Conservation (phyloP, 1,140 invertebrate species). For the Diorhabda carinulata region DNA sequence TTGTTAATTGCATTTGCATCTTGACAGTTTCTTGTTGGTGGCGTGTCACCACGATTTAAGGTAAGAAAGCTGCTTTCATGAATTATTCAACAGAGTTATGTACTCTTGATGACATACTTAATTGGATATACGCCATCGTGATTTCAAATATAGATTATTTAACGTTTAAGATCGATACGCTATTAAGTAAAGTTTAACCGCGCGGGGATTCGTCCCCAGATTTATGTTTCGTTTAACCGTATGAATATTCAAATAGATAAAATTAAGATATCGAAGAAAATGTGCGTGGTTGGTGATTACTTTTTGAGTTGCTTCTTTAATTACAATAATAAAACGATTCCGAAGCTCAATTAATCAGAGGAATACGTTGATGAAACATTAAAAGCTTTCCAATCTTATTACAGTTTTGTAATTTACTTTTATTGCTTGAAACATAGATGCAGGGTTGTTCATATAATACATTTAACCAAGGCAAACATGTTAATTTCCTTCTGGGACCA, state of each 20-base stretch:
- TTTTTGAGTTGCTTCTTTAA: conserved; percentile 1
- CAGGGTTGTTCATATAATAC: too few species aligned
- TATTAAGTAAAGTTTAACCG: conserved; percentile 9
- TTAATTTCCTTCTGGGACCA: too few species aligned
- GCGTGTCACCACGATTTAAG: conserved; percentile 44
- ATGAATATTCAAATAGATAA: conserved; percentile 21
- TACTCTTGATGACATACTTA: conserved; percentile 18
- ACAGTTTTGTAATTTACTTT: not conserved
- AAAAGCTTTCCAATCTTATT: conserved; percentile 3
- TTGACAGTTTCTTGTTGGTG: conserved; percentile 45
- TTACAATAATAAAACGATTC: conserved; percentile 3
- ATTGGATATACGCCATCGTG: conserved; percentile 25
- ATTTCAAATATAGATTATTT: conserved; percentile 25
- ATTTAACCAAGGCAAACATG: too few species aligned
- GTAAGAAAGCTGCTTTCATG: conserved; percentile 44
- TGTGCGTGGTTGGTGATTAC: conserved; percentile 4
- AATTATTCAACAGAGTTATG: conserved; percentile 38
- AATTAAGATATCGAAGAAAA: conserved; percentile 10
- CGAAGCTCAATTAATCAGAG: not conserved
- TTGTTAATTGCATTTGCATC: conserved; percentile 47
- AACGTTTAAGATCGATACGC: conserved; percentile 19
- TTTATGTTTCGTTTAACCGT: conserved; percentile 20
- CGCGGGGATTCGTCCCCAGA: conserved; percentile 13
- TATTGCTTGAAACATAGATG: too few species aligned
- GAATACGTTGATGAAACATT: not conserved